These are phyloP conservation scores for Formicarius rufipectus DNA, from an alignment of 2,113 vertebrate genomes.

Conservation along the genomic window DNA sequence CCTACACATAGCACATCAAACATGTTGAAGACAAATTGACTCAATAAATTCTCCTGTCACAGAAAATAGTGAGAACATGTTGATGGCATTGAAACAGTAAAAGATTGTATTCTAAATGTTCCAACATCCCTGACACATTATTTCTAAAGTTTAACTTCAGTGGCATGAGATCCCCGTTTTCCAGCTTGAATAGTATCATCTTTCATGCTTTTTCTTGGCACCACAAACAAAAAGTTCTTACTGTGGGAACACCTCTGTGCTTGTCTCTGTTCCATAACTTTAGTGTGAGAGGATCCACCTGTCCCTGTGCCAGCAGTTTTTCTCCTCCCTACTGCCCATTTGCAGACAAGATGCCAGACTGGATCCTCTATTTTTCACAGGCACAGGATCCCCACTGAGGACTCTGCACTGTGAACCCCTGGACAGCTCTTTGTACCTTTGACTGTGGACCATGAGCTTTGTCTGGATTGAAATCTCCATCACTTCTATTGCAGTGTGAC, in stretches of 20 bases:
- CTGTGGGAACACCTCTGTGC: not conserved
- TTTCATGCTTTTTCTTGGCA: not conserved
- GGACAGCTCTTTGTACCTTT: not conserved
- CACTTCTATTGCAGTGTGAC: not conserved
- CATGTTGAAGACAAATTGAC: constrained; percentile 29
- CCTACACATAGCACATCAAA: constrained; percentile 12
- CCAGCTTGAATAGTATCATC: not conserved
- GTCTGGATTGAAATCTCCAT: not conserved
- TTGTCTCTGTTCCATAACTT: not conserved
- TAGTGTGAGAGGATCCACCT: not conserved
- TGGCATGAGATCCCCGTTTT: not conserved
- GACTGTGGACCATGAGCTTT: not conserved
- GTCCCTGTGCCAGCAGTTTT: not conserved
- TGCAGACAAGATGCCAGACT: not conserved
- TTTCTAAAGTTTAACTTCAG: constrained; percentile 11
- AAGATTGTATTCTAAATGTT: constrained; percentile 24
- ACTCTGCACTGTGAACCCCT: not conserved
- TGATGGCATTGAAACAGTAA: constrained; percentile 16
- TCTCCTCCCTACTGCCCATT: not conserved
- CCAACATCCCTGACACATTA: constrained; percentile 1
- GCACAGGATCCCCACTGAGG: not conserved
- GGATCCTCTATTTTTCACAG: not conserved
- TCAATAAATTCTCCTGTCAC: constrained; percentile 36
- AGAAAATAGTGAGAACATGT: constrained; percentile 17
- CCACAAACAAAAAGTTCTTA: not conserved